Conservation (phyloP, 2,113 vertebrate species). For the Phaethon lepturus region DNA sequence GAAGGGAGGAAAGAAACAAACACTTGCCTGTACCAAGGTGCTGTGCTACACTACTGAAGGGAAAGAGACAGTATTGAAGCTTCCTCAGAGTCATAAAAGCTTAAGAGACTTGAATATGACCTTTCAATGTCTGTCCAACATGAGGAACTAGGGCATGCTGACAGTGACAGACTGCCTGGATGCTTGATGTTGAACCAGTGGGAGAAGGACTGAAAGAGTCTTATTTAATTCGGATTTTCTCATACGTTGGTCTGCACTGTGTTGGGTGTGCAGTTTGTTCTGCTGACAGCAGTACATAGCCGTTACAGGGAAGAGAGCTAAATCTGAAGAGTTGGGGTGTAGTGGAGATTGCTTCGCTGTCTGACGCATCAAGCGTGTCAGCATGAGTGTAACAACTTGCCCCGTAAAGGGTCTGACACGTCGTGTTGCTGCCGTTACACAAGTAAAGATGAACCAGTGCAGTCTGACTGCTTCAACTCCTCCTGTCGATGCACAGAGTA, state of each 20-base stretch:
- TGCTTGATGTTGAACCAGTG: background rate
- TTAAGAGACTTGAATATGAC: background rate
- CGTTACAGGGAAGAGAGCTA: background rate
- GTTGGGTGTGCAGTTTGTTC: background rate
- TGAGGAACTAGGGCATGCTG: rapidly evolving
- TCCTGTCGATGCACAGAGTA: background rate
- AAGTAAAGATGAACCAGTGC: background rate
- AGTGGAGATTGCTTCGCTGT: background rate
- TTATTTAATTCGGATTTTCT: background rate
- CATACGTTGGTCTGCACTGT: rapidly evolving
- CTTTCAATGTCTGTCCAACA: background rate
- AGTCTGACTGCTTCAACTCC: background rate
- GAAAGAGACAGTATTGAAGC: background rate
- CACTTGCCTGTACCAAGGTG: background rate
- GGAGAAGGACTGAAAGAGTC: background rate
- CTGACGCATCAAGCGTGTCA: background rate
- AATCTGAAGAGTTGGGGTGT: background rate
- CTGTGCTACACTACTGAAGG: background rate
- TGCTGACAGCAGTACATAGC: background rate
- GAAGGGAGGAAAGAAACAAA: rapidly evolving
- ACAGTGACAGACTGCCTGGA: background rate
- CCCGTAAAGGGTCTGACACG: background rate
- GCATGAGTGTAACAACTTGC: background rate
- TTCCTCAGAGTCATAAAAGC: background rate
- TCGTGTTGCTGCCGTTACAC: background rate